Base-by-base conservation (phyloP, 2,797 vertebrate genomes). In the Acipenser transmontanus region DNA sequence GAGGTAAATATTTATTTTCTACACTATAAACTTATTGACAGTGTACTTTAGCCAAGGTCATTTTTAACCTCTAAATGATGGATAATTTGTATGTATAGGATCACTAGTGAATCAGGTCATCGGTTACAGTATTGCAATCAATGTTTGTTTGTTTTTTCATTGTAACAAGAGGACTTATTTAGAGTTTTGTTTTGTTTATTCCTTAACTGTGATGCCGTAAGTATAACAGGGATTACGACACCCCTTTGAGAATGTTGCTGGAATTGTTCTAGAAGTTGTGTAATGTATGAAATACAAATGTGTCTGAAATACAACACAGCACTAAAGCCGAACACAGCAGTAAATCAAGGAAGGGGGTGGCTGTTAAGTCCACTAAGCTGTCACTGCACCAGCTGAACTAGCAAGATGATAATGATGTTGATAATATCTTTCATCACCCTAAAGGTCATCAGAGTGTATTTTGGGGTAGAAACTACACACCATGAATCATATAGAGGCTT, bases 301-400 rank as follows among this genome's bases (percentile, higher is more conserved):
- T 49, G 4, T 47, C 14, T 34, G 20, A 34, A 34, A 34, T 34
- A 34, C 20, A 34, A 34, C 2, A 34, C 4, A 34, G 20, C 2
- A 34, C 2, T 34, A 34, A n/a, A 48, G 3, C 66, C 20, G 17
- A 13, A 20, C 12, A 10, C 20, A 34, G 20, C 20, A 34, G 59
- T 49, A 59, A 47, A 54, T n/a, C 7, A 8, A 2, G 50, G 20
- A 7, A 10, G 60, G 8, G 34, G 49, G 2, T 14, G 47, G 20
- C 14, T 8, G 72, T 54, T 61, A 71, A 70, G 77, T 80, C 77
- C 79, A 74, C 69, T 65, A 66, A 63, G 67, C 73, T 81, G 74
- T 78, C 73, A 76, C 71, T 68, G 71, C 69, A 64, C 66, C 74
- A 81, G 78, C 76, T 82, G 81, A 82, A 80, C 70, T 69, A 81